These are phyloP conservation scores for Delphinapterus leucas DNA, from an alignment of 2,113 vertebrate species.

Conservation along the genomic window DNA sequence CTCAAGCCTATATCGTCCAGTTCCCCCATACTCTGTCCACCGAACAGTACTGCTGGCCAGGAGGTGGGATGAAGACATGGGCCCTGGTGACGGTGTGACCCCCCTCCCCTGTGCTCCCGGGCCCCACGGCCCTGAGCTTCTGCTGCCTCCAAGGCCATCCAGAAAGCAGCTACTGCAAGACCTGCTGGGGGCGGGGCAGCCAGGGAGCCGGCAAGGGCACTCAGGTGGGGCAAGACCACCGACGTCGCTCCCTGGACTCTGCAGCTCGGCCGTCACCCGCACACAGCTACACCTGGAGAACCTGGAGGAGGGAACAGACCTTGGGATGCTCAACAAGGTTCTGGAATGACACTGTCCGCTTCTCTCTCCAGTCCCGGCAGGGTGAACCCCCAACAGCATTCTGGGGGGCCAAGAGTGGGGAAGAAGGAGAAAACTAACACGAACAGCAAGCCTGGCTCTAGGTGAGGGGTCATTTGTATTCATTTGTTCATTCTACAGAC, in stretches of 20 bases:
- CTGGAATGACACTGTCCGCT: background rate
- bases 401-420: background rate
- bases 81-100: background rate
- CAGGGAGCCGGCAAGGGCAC: background rate
- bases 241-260: background rate
- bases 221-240: background rate
- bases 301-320: background rate
- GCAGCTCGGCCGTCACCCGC: accelerated
- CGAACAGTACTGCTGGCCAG: background rate
- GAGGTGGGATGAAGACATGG: background rate
- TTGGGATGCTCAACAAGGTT: background rate
- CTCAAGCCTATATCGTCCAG: background rate
- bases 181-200: background rate
- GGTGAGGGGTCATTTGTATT: background rate
- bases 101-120: accelerated
- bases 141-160: background rate
- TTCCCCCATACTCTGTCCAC: background rate
- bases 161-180: background rate
- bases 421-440: background rate
- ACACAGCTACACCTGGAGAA: background rate
- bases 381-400: background rate
- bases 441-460: background rate
- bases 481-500: background rate
- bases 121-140: background rate
- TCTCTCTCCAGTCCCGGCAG: background rate